These are phyloP conservation scores for Saccopteryx leptura DNA, from an alignment of 2,113 vertebrate genomes.

Conservation along the genomic window DNA sequence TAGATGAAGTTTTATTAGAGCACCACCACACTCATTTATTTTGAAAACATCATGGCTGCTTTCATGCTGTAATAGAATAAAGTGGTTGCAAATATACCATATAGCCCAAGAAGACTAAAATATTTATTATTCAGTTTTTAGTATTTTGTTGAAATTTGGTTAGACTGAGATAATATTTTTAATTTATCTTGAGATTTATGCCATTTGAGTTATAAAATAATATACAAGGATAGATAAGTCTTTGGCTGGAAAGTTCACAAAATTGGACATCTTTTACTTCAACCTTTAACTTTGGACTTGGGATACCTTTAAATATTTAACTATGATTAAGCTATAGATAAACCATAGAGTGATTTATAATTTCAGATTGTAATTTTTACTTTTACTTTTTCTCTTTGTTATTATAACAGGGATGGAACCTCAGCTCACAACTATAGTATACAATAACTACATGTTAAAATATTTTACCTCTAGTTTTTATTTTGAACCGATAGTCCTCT, in stretches of 20 bases:
- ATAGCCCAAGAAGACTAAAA: neutral
- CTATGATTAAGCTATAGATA: neutral
- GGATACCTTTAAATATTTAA: neutral
- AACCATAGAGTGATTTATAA: neutral
- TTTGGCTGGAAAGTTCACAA: neutral
- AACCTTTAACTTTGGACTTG: neutral
- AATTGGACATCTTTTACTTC: neutral
- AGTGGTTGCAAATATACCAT: neutral
- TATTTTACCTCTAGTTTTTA: neutral
- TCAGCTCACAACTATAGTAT: neutral
- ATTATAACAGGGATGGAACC: neutral
- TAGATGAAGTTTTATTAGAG: neutral
- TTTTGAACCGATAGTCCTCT: neutral
- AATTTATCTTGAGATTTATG: neutral
- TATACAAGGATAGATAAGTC: neutral
- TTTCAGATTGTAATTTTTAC: neutral
- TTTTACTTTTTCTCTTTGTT: neutral
- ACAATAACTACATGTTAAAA: neutral
- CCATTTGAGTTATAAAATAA: neutral
- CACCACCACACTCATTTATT: neutral
- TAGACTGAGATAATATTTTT: neutral
- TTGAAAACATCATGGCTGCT: neutral
- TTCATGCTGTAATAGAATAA: neutral
- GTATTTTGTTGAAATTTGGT: neutral
- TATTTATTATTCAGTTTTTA: neutral